These are phyloP conservation scores for Gallinago nigripennis DNA, from an alignment of 2,797 vertebrate genomes.

Conservation along the genomic window DNA sequence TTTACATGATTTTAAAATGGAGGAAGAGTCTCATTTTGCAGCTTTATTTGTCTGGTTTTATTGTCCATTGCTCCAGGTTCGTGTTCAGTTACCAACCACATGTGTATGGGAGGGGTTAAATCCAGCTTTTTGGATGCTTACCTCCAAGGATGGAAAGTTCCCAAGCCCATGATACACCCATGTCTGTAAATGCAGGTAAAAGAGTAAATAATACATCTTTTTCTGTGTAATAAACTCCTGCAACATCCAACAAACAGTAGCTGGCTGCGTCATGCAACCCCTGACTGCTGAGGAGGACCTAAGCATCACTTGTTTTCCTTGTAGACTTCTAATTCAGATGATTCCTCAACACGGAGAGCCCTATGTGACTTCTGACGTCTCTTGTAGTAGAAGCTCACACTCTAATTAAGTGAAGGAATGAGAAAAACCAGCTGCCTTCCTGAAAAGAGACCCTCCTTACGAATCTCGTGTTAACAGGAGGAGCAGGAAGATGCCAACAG, in stretches of 20 bases:
- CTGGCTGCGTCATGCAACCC: neutral
- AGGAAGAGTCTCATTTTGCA: neutral
- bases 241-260: neutral
- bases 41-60: neutral
- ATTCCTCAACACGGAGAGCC: neutral
- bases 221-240: neutral
- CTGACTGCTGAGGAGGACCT: neutral
- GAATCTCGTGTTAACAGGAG: slow-evolving; percentile 40
- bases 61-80: neutral
- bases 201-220: accelerated
- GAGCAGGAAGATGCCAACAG: slow-evolving; percentile 60
- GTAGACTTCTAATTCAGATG: neutral
- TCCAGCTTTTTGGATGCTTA: neutral
- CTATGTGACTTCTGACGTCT: neutral
- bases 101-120: neutral
- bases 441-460: slow-evolving; percentile 21
- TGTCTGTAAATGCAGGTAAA: neutral
- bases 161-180: neutral
- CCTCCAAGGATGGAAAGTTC: neutral
- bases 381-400: neutral
- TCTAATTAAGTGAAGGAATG: slow-evolving; percentile 18
- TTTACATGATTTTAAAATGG: neutral
- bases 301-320: neutral
- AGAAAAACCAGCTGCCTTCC: slow-evolving; percentile 64
- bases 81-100: accelerated